A percentile compares a stretch with the other conserved stretches of the same genome.
These are phyloP conservation scores for Cantharis rustica DNA, from an alignment of 2,888 invertebrate genomes.

Conservation along the genomic window DNA sequence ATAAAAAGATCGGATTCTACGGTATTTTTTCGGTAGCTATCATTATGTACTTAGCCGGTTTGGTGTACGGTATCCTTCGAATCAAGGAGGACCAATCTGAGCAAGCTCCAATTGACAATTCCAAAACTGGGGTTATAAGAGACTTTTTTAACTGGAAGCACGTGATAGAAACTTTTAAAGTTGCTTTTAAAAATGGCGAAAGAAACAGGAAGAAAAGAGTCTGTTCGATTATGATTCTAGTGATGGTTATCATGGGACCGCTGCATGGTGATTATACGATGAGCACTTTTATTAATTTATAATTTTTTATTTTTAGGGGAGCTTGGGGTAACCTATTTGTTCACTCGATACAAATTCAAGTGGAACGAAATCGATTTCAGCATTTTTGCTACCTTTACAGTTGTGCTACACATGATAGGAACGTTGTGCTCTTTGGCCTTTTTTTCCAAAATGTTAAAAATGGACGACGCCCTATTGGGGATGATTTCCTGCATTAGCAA, in stretches of 20 bases:
- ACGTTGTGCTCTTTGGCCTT: slow-evolving; percentile 78
- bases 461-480: slow-evolving; percentile 81
- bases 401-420: slow-evolving; percentile 56
- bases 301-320: slow-evolving; percentile 57
- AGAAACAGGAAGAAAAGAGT: slow-evolving; percentile 56
- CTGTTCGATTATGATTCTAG: slow-evolving; percentile 57
- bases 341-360: slow-evolving; percentile 61
- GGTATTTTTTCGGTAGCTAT: slow-evolving; percentile 59
- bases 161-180: slow-evolving; percentile 58
- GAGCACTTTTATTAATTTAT: neutral
- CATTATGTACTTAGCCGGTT: slow-evolving; percentile 55
- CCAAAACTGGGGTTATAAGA: slow-evolving; percentile 27
- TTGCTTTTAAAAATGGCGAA: slow-evolving; percentile 59
- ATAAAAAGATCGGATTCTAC: slow-evolving; percentile 58
- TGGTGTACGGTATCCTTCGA: slow-evolving; percentile 56
- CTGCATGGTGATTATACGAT: slow-evolving; percentile 56
- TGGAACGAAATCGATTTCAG: slow-evolving; percentile 65
- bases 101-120: slow-evolving; percentile 5
- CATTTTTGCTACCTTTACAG: slow-evolving; percentile 45
- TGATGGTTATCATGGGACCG: slow-evolving; percentile 61
- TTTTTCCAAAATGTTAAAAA: slow-evolving; percentile 75
- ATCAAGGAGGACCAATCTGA: slow-evolving; percentile 50
- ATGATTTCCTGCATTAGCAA: slow-evolving; percentile 81
- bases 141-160: slow-evolving; percentile 56
- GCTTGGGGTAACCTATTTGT: slow-evolving; percentile 61